Conservation (phyloP, 2,797 vertebrate species). For the Cetoscarus ocellatus region DNA sequence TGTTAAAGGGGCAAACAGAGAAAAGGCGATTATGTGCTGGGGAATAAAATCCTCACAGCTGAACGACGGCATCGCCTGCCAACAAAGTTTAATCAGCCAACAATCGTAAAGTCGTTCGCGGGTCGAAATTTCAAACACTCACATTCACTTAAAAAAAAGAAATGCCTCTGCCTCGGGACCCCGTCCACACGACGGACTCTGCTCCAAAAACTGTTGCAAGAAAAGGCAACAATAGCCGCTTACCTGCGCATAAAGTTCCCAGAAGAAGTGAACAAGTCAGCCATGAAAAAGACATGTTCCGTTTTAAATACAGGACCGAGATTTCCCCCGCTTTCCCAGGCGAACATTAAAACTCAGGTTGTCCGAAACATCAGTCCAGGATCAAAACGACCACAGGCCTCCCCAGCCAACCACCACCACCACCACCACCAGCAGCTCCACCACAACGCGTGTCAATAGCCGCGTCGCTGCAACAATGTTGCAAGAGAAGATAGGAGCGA, state of each 20-base stretch:
- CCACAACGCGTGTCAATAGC: constrained; percentile 74
- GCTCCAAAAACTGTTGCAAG: constrained; percentile 35
- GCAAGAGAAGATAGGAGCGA: constrained; percentile 60
- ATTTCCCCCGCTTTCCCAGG: constrained; percentile 71
- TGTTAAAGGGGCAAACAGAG: constrained; percentile 8
- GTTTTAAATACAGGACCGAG: constrained; percentile 76
- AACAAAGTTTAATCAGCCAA: constrained; percentile 64
- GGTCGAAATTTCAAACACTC: constrained; percentile 24
- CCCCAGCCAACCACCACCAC: constrained; percentile 61
- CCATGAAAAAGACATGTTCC: constrained; percentile 96
- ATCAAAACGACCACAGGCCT: constrained; percentile 77
- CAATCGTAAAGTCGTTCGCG: constrained; percentile 27
- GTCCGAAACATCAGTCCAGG: constrained; percentile 70
- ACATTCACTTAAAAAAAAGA: neutral
- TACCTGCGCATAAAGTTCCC: constrained; percentile 97
- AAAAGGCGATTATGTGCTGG: constrained; percentile 36
- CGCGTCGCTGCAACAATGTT: constrained; percentile 79
- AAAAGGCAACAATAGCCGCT: constrained; percentile 50
- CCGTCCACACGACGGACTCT: neutral
- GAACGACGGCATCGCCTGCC: constrained; percentile 24
- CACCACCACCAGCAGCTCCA: constrained; percentile 28
- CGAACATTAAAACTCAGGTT: constrained; percentile 80
- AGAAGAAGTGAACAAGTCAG: constrained; percentile 96
- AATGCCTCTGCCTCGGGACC: neutral
- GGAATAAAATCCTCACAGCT: constrained; percentile 41